Conservation (phyloP, 35 echinoderm and acorn worm genomes). For the Holothuria glaberrima region DNA sequence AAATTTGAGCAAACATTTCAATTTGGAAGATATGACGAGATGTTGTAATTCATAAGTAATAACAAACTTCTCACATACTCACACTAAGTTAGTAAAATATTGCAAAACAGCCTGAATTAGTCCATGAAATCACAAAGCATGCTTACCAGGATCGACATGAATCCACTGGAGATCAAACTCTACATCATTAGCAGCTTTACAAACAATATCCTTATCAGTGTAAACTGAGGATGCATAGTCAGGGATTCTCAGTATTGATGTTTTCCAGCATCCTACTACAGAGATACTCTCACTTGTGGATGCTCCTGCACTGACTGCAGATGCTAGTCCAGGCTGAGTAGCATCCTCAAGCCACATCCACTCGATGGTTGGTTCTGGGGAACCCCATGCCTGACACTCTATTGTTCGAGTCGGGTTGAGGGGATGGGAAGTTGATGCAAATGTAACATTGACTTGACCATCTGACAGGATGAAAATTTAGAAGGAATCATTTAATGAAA, state of each 20-base stretch:
- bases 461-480: background rate
- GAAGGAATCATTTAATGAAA: no score
- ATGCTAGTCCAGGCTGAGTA: background rate
- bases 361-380: conserved; percentile 4
- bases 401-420: background rate
- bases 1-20: no score
- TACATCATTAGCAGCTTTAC: conserved; percentile 10
- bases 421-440: background rate
- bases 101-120: no score
- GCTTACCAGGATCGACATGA: background rate
- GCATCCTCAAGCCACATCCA: conserved; percentile 4
- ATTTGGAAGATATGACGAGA: no score
- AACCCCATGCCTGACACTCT: background rate
- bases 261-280: conserved; percentile 24
- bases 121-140: background rate
- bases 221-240: conserved; percentile 17
- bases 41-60: no score
- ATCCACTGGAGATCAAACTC: background rate
- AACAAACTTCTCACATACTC: no score
- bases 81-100: no score
- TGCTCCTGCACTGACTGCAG: background rate
- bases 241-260: background rate
- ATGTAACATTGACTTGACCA: background rate
- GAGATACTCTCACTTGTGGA: background rate
- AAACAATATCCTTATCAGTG: background rate